Evolutionary conservation across 2,797 vertebrate genomes (phyloP).

Genomic region (Myiotriccus ornatus): DNA sequence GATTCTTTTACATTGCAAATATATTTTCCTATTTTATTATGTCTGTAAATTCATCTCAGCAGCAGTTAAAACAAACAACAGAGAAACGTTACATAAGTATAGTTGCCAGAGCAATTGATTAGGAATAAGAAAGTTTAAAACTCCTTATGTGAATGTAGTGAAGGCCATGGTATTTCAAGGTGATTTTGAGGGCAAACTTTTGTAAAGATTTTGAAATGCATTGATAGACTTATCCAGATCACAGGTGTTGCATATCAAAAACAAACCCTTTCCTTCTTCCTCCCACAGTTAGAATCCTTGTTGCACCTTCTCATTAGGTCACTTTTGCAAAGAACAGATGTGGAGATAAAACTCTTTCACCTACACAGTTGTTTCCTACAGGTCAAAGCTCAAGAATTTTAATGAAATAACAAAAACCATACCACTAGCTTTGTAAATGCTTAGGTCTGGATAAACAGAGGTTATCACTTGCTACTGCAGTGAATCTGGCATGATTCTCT

Average conservation of each 20-base stretch:
- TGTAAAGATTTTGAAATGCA: neutral
- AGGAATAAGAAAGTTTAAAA: neutral
- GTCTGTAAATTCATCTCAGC: neutral
- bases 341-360: conserved; percentile 1
- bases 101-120: neutral
- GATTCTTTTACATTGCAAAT: neutral
- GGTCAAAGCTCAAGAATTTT: neutral
- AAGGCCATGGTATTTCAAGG: neutral
- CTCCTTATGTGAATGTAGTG: neutral
- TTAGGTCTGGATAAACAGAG: neutral
- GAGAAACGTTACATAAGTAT: neutral
- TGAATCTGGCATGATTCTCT: neutral
- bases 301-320: neutral
- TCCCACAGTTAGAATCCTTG: neutral
- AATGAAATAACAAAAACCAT: neutral
- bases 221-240: neutral
- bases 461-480: neutral
- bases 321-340: neutral
- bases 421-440: neutral
- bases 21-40: neutral
- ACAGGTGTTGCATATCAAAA: neutral
- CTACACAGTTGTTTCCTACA: neutral
- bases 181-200: neutral
- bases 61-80: neutral
- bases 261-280: neutral